A percentile compares a stretch with the other conserved stretches of the same genome.
Conservation (phyloP, 2,797 vertebrate species). For the Bradypodion ventrale region DNA sequence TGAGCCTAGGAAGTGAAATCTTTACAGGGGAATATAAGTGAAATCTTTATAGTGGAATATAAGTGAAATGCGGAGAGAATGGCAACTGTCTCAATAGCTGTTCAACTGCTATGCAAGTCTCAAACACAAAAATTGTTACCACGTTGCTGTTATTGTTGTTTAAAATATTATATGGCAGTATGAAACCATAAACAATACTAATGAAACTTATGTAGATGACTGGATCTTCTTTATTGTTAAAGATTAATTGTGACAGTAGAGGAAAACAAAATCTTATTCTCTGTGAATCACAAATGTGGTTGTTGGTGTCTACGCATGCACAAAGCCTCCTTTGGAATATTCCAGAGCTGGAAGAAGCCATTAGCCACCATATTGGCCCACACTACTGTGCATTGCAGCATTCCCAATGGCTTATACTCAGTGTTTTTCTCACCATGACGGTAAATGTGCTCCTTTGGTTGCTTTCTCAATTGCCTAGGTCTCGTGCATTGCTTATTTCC, state of each 20-base stretch:
- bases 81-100: background rate
- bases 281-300: no score
- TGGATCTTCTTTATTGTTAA: background rate
- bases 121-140: constrained; percentile 1
- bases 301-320: no score
- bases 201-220: background rate
- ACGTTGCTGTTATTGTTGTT: background rate
- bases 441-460: no score
- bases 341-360: no score
- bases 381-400: no score
- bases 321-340: no score
- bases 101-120: background rate
- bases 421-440: no score
- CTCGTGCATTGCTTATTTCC: no score
- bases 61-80: constrained; percentile 7
- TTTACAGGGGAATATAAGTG: constrained; percentile 40
- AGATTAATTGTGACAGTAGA: background rate
- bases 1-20: constrained; percentile 40
- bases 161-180: background rate
- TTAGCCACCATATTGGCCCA: no score
- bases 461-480: no score
- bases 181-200: background rate
- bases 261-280: no score
- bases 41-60: constrained; percentile 52
- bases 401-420: no score